Evolutionary conservation across 2,113 vertebrate genomes (phyloP).

Genomic region (Chionis minor): DNA sequence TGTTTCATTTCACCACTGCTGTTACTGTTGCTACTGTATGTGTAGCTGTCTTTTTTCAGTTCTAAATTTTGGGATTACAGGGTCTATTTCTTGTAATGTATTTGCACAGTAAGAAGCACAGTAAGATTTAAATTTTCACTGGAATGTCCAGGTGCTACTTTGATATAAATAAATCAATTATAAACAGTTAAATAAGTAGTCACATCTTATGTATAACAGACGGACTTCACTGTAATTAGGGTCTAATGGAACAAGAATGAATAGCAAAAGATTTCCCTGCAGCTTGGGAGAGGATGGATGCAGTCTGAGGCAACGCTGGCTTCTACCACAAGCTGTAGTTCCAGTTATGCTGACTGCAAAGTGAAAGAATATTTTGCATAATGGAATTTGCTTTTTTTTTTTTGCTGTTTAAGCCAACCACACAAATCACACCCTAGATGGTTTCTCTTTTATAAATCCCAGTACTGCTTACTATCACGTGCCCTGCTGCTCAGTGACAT

Average conservation of each 20-base stretch:
- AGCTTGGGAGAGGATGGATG: not conserved
- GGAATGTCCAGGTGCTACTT: not conserved
- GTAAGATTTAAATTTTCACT: not conserved
- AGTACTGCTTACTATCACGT: not conserved
- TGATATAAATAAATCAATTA: not conserved
- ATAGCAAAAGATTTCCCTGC: not conserved
- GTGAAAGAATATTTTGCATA: constrained; percentile 30
- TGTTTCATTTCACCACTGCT: not conserved
- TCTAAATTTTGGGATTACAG: not conserved
- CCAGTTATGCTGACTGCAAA: not conserved
- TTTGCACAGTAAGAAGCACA: not conserved
- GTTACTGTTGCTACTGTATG: not conserved
- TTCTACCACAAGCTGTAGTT: not conserved
- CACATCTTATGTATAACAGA: not conserved
- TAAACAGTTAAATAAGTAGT: not conserved
- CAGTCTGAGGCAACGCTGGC: not conserved
- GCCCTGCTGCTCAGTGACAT: not conserved
- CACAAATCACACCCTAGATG: not conserved
- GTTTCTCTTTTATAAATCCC: not conserved
- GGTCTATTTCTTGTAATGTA: not conserved
- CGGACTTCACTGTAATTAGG: not conserved
- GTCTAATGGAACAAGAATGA: not conserved
- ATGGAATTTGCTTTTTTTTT: not conserved
- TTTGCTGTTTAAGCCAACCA: not conserved
- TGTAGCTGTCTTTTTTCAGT: not conserved